Percentiles rank a stretch among this genome's conserved stretches.
Conservation (phyloP, 2,797 vertebrate species). For the Gouania willdenowi region DNA sequence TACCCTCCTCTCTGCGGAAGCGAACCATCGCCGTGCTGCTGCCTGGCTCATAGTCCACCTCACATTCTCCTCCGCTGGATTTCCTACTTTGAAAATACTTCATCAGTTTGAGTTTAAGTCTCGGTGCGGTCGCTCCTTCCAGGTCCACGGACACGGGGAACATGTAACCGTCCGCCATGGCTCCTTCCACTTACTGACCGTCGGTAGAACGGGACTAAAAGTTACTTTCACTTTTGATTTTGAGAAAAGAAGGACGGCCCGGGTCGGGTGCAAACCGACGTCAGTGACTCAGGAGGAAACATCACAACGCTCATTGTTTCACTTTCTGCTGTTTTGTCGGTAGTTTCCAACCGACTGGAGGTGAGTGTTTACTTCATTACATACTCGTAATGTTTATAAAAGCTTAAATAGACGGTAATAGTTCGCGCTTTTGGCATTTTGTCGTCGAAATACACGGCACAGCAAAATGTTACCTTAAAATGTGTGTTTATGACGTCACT, state of each 20-base stretch:
- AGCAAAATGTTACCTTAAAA: too few species aligned
- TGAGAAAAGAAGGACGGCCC: neutral
- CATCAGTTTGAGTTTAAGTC: conserved; percentile 58
- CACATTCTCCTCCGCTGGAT: conserved; percentile 67
- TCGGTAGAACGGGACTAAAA: too few species aligned
- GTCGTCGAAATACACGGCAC: too few species aligned
- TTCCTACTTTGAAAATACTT: conserved; percentile 76
- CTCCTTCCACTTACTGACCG: too few species aligned
- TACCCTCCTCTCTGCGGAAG: conserved; percentile 67
- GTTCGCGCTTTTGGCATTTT: too few species aligned
- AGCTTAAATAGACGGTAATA: too few species aligned
- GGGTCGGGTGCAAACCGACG: too few species aligned
- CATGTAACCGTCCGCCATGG: conserved; percentile 17
- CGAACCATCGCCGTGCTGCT: conserved; percentile 39
- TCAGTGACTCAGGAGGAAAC: too few species aligned
- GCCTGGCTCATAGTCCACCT: conserved; percentile 32
- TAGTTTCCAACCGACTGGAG: neutral
- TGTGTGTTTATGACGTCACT: too few species aligned
- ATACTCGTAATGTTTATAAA: too few species aligned
- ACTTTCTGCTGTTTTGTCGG: conserved; percentile 11
- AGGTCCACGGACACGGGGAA: conserved; percentile 53
- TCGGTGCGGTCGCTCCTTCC: conserved; percentile 14
- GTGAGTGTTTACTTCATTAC: too few species aligned
- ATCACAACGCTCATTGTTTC: neutral
- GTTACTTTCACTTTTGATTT: conserved; percentile 72